phyloP scores from a whole-genome alignment of 2,888 invertebrate genomes.

The Frankliniella fusca region DNA sequence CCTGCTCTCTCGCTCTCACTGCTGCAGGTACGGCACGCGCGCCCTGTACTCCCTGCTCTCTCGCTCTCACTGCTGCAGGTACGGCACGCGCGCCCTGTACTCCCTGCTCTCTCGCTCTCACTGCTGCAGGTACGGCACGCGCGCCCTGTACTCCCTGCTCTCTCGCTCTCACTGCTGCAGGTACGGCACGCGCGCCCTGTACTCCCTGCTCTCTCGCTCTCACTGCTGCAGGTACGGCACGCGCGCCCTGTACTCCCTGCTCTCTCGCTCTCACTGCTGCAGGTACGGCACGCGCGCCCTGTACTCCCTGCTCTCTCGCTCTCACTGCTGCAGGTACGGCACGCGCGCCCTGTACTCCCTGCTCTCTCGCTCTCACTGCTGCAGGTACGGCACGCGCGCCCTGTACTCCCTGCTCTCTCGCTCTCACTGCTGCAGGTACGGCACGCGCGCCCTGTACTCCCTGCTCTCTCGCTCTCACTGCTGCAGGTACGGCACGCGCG shows the following conservation, averaged over 20 bases:
- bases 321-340: background rate
- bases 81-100: background rate
- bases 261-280: too few species aligned
- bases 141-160: too few species aligned
- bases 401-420: too few species aligned
- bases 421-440: too few species aligned
- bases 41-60: too few species aligned
- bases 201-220: background rate
- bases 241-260: background rate
- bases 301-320: too few species aligned
- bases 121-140: too few species aligned
- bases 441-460: too few species aligned
- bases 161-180: background rate
- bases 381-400: background rate
- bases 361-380: background rate
- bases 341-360: background rate
- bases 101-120: too few species aligned
- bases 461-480: background rate
- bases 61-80: background rate
- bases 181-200: background rate
- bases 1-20: background rate
- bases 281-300: too few species aligned
- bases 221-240: background rate
- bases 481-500: background rate
- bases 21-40: background rate